Percentiles rank a stretch among this genome's conserved stretches.
phyloP scores from a whole-genome alignment of 2,113 vertebrate species.

The Eulemur rufifrons region DNA sequence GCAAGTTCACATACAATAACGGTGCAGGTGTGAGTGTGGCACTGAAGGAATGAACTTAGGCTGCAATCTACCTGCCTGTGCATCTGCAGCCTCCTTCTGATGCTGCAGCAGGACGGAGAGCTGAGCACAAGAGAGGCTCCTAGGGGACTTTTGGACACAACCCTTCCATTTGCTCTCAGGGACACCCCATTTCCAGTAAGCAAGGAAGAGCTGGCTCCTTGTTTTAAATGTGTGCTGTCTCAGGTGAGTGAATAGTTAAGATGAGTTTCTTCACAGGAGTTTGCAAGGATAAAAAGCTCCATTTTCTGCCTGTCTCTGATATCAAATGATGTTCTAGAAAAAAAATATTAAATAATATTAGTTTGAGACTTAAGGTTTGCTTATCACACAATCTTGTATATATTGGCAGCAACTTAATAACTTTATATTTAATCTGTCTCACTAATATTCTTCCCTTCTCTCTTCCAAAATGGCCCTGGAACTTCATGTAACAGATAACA shows the following conservation, averaged over 20 bases:
- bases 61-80: neutral
- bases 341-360: constrained; percentile 67
- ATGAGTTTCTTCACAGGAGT: constrained; percentile 58
- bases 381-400: constrained; percentile 71
- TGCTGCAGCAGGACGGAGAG: too few relatives aligned
- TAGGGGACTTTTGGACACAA: neutral
- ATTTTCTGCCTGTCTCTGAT: constrained; percentile 78
- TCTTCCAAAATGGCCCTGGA: constrained; percentile 67
- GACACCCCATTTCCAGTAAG: neutral
- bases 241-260: constrained; percentile 59
- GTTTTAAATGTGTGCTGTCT: constrained; percentile 62
- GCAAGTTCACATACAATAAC: neutral
- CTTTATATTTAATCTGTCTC: constrained; percentile 76
- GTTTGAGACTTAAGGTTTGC: constrained; percentile 73
- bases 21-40: neutral
- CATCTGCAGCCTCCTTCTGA: neutral
- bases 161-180: neutral
- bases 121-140: neutral
- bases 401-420: constrained; percentile 56
- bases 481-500: constrained; percentile 69
- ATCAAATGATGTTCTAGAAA: constrained; percentile 72
- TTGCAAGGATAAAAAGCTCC: constrained; percentile 75
- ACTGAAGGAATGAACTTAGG: neutral
- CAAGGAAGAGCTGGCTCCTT: neutral
- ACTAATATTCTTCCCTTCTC: constrained; percentile 67